A percentile compares a stretch with the other conserved stretches of the same genome.
Conservation (phyloP, 2,113 vertebrate genomes). For the Bos javanicus region DNA sequence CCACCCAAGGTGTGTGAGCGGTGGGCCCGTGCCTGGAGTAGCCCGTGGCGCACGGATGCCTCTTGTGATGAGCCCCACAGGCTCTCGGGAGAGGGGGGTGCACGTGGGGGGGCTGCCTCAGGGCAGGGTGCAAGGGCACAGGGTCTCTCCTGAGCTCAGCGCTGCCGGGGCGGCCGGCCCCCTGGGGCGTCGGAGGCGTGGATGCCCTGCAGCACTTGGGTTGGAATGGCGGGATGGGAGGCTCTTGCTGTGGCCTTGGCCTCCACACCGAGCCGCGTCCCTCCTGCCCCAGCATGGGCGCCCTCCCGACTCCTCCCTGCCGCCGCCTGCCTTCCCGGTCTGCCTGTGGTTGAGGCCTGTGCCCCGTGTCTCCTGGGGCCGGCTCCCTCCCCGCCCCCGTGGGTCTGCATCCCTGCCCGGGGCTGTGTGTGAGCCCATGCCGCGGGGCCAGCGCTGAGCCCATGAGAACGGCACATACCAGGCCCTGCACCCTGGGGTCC, state of each 20-base stretch:
- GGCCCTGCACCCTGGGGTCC: not conserved
- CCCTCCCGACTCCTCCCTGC: not conserved
- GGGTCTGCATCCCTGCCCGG: rapidly evolving
- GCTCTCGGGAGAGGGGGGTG: rapidly evolving
- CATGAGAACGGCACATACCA: rapidly evolving
- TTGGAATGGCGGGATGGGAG: rapidly evolving
- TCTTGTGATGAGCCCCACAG: not conserved
- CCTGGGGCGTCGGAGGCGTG: rapidly evolving
- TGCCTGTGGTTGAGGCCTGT: not conserved
- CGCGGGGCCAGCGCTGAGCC: rapidly evolving
- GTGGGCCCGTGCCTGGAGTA: not conserved
- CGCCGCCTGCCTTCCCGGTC: rapidly evolving
- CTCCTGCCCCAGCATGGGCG: not conserved
- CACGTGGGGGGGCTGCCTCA: not conserved
- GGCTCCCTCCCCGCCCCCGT: rapidly evolving
- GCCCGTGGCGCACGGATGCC: rapidly evolving
- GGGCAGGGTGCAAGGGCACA: not conserved
- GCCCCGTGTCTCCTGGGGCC: not conserved
- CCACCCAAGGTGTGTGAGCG: not conserved
- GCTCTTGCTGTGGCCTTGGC: not conserved
- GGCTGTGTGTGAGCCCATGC: rapidly evolving
- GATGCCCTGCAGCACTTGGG: not conserved
- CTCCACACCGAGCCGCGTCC: not conserved
- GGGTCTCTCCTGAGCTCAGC: not conserved
- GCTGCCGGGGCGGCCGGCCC: not conserved